Base-by-base conservation (phyloP, 2,113 vertebrate species). In the Fulmarus glacialis region DNA sequence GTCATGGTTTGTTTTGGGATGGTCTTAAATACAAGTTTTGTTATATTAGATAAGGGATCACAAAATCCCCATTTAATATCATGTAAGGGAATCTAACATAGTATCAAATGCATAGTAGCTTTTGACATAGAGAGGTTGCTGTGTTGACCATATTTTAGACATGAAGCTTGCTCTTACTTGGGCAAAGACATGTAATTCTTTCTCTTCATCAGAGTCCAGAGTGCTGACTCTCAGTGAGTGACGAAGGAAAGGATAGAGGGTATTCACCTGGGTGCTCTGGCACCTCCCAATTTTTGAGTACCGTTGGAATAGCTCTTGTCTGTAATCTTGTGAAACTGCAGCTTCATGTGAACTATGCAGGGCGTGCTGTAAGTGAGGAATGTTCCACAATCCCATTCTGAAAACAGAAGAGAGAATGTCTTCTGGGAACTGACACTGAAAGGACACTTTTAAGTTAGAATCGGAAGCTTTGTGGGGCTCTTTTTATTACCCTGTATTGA, bases 21-120 rank as follows among this genome's bases (percentile, higher is more conserved):
- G 22, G 71, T 55, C 87, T 94, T 94, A 89, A 95, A 93, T 94
- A 36, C 53, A 91, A 85, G 43, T 70, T 80, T 77, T 1, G 4
- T 73, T 95, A 80, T 97, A 97, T 97, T 97, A 97, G 95, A 88
- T 96, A 77, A 96, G 97, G 94, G 97, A 97, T 96, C 89, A 86
- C 81, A 87, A 97, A 97, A 93, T 97, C 96, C 94, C 96, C 11
- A 2, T 92, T 97, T 94, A 97, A 97, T 97, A 97, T 95, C 45
- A 55, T 91, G 72, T 91, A 56, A 90, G 84, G 81, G 79, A 95
- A 75, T 91, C 45, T 89, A 89, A 88, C 62, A 19, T 87, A 53
- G 48, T 47, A 87, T 72, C 50, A 80, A 89, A 82, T 68, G 42
- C 62, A 38, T 24, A 40, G 58, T 52, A 85, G 40, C 78, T 91